Base-by-base conservation (phyloP, 2,113 vertebrate genomes). In the Rhineura floridana region DNA sequence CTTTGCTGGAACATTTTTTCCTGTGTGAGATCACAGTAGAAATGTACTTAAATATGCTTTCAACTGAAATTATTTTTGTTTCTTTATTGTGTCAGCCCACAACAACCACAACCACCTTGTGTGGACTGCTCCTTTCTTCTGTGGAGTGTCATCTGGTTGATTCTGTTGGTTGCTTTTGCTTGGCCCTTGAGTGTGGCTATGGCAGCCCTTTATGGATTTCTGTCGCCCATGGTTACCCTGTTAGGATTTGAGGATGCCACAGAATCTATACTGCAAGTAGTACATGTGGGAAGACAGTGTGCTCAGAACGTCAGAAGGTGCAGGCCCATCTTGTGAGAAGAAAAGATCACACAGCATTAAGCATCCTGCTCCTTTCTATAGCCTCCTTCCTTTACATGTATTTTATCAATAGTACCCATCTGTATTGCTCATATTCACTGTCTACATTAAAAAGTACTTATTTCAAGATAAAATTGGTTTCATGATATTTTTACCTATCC, bases 151-250 rank as follows among this genome's bases (percentile, higher is more conserved):
- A 19, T 97, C 83, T 98, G 97, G 97, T 93, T 98, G 83, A 65
- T 97, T 79, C 63, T 98, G n/a, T 93, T 98, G 91, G 89, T 97
- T 70, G n/a, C 73, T 90, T 39, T 98, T 23, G 97, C 94, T 73
- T 98, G 97, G 97, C 97, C 97, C 48, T 90, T 98, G 44, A 93
- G 97, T 91, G 96, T 98, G 87, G 90, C 93, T 72, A 92, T 98
- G 81, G 97, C 97, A 59, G 96, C 93, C 30, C 92, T 98, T 62
- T 98, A 98, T 19, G 97, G 97, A 67, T 96, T 98, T 63, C 13
- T 98, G 76, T 95, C 94, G 90, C 97, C 97, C 33, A 94, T 98
- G 84, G 97, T 97, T 69, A 96, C 96, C 65, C 97, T 97, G 85
- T 77, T 97, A 9, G 97, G 97, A 83, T 90, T 97, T 87, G 96